phyloP scores from a whole-genome alignment of 2,113 vertebrate genomes.

The Pampusana beccarii region DNA sequence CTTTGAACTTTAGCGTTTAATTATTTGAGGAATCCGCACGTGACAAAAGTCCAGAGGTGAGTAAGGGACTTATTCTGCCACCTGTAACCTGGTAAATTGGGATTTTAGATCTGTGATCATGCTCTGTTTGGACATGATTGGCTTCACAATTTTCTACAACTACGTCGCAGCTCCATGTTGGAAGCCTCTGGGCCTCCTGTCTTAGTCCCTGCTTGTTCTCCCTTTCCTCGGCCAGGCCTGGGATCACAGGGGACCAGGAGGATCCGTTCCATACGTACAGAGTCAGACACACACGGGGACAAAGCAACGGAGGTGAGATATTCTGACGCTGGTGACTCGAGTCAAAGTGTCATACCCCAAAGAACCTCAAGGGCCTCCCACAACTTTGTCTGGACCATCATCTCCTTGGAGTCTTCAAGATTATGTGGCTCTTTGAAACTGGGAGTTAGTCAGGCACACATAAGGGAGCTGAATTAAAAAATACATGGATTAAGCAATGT shows the following conservation, averaged over 20 bases:
- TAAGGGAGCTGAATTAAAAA: not conserved
- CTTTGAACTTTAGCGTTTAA: not conserved
- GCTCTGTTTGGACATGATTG: not conserved
- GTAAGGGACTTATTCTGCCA: not conserved
- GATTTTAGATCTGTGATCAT: not conserved
- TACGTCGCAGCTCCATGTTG: accelerated
- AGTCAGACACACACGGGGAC: accelerated
- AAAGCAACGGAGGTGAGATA: not conserved
- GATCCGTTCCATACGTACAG: accelerated
- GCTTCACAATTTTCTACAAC: not conserved
- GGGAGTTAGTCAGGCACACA: not conserved
- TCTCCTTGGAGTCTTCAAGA: not conserved
- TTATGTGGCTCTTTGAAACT: not conserved
- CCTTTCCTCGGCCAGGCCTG: not conserved
- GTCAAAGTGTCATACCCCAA: not conserved
- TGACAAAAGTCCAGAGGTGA: not conserved
- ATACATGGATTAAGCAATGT: accelerated
- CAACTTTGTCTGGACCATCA: accelerated
- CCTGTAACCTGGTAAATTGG: not conserved
- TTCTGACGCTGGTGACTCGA: not conserved
- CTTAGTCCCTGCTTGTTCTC: not conserved
- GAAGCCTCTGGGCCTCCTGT: not conserved
- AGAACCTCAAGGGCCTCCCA: not conserved
- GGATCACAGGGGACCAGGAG: accelerated
- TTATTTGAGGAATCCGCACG: not conserved